Conservation (phyloP, 2,797 vertebrate genomes). For the Falco peregrinus region DNA sequence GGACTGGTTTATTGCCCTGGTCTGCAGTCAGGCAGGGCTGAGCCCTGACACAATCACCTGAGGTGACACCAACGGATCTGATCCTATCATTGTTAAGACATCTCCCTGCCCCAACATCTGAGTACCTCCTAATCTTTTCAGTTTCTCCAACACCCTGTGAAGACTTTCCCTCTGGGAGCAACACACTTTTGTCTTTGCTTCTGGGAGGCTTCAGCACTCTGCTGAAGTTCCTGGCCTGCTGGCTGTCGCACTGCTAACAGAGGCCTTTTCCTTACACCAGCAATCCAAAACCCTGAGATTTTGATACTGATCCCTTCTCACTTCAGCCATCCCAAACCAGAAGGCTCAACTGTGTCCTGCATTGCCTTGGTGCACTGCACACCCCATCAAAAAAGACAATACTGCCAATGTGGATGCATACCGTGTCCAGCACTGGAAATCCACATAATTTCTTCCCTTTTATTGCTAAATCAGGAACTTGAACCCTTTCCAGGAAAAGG, state of each 20-base stretch:
- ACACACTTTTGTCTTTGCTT: background rate
- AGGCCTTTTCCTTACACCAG: background rate
- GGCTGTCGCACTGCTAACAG: background rate
- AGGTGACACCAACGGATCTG: background rate
- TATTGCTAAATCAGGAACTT: background rate
- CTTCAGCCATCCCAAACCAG: background rate
- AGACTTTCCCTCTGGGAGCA: background rate
- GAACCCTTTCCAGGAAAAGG: rapidly evolving
- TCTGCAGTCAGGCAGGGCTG: background rate
- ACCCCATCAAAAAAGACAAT: background rate
- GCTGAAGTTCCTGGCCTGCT: background rate
- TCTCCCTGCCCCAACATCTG: background rate
- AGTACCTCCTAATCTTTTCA: background rate
- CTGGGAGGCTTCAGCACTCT: background rate
- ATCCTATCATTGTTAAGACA: background rate
- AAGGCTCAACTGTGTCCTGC: background rate
- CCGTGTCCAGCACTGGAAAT: background rate
- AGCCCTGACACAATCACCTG: background rate
- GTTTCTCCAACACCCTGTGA: background rate
- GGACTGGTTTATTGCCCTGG: background rate
- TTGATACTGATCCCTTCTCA: background rate
- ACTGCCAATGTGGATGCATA: background rate
- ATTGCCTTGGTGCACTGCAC: rapidly evolving
- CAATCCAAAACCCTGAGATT: background rate
- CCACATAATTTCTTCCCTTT: background rate